A percentile compares a stretch with the other conserved stretches of the same genome.
phyloP scores from a whole-genome alignment of 1,140 invertebrate species.

The Panagrolaimus sp. region DNA sequence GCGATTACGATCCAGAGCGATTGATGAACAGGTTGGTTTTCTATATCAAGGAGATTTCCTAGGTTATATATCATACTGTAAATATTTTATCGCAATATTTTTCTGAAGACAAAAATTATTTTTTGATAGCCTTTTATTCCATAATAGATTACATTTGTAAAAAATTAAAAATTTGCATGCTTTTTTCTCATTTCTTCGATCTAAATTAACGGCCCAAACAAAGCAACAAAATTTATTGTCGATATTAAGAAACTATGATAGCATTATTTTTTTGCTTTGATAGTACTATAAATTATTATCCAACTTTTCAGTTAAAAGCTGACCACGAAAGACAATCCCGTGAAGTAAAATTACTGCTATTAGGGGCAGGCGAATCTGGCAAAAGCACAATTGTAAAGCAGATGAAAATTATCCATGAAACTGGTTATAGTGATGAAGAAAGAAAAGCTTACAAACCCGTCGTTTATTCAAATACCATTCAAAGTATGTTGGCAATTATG shows the following conservation, averaged over 20 bases:
- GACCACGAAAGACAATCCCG: constrained; percentile 35
- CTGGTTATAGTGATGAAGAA: constrained; percentile 84
- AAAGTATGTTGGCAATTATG: constrained; percentile 82
- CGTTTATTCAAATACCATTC: constrained; percentile 80
- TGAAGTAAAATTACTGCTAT: constrained; percentile 43
- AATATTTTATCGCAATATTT: no score
- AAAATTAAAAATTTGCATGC: no score
- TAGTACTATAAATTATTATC: background rate
- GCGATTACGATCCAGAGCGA: constrained; percentile 16
- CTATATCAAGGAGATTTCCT: background rate
- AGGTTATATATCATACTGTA: no score
- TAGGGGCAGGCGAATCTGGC: constrained; percentile 63
- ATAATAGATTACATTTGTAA: no score
- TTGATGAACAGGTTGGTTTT: constrained; percentile 22
- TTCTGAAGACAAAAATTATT: no score
- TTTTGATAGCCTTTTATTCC: no score
- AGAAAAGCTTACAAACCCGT: constrained; percentile 85
- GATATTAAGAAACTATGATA: no score
- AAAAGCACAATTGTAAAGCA: constrained; percentile 77
- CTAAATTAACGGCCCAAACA: no score
- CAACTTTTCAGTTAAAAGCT: constrained; percentile 39
- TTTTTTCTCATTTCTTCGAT: no score
- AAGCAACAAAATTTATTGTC: no score
- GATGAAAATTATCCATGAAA: constrained; percentile 89
- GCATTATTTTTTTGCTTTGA: no score